Conservation (phyloP, 2,797 vertebrate genomes). For the Bufotes viridis region DNA sequence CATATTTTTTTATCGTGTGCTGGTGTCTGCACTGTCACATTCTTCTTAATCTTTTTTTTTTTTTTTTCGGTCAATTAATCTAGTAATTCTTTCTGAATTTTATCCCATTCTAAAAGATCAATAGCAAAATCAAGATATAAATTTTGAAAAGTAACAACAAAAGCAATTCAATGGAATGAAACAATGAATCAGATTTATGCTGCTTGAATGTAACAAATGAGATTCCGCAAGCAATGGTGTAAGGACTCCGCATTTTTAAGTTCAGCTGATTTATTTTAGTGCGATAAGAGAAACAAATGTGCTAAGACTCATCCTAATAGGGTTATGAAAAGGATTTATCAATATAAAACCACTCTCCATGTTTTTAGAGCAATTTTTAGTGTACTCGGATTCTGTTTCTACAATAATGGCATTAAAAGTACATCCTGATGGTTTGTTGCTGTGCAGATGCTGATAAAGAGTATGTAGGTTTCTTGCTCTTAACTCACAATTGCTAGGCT, state of each 20-base stretch:
- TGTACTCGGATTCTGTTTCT: not conserved
- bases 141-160: slow-evolving; percentile 27
- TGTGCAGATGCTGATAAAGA: not conserved
- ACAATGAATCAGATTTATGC: slow-evolving; percentile 13
- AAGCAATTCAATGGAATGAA: not conserved
- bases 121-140: slow-evolving; percentile 18
- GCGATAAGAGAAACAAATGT: not conserved
- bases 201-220: not conserved
- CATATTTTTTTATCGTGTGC: slow-evolving; percentile 5
- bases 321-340: not conserved
- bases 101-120: slow-evolving; percentile 11
- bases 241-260: not conserved
- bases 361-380: not conserved
- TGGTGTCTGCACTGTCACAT: slow-evolving; percentile 19
- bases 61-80: slow-evolving; percentile 23
- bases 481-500: no score
- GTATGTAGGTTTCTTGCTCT: no score
- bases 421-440: not conserved
- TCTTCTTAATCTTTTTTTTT: slow-evolving; percentile 20
- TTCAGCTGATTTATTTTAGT: slow-evolving; percentile 1
- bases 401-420: not conserved
- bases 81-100: slow-evolving; percentile 2
- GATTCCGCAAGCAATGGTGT: not conserved
- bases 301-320: not conserved
- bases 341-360: not conserved